Evolutionary conservation across 2,113 vertebrate genomes (phyloP), one percentile per base, ranked within the genome.

Genomic region (Carassius gibelio): DNA sequence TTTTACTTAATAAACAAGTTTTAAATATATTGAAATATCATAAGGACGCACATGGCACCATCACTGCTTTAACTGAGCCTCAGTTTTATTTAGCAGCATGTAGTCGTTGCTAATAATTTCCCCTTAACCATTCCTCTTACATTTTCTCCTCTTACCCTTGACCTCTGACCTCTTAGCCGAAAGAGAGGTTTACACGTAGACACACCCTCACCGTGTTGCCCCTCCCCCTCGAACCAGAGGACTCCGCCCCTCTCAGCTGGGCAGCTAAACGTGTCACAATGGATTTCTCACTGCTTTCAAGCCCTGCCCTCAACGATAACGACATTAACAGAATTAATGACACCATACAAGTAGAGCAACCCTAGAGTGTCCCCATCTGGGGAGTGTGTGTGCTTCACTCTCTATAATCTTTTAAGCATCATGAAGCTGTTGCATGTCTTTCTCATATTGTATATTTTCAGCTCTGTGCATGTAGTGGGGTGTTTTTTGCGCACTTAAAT

Each of bases 231-330:
- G 94, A 94, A 81, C 92, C 94, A 6, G 95, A 95, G 75, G 95
- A 94, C 84, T 87, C 84, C 85, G 85, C 80, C 90, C 93, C 62
- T 59, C 85, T 90, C 84, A 91, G 91, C 91, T 95, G 91, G 84
- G 94, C 90, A 74, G 92, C 91, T 90, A 96, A 96, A 88, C 95
- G 96, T 75, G 92, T 95, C 94, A 98, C 97, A 79, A 90, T 98
- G 97, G 97, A 98, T 90, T 98, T 99, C 92, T 98, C 97, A 81
- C 91, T 97, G 75, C 95, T 99, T 78, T 94, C 94, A 7, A 80
- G 90, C 55, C 94, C 95, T 15, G 83, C 93, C 72, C 68, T 85
- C 76, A 38, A 52, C 72, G 75, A 81, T 14, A 75, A 21, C 8
- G 17, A 71, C 81, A 82, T 84, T 78, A 72, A 81, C 42, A 38